Conservation (phyloP, 2,888 invertebrate genomes). For the Masnerella sp. region DNA sequence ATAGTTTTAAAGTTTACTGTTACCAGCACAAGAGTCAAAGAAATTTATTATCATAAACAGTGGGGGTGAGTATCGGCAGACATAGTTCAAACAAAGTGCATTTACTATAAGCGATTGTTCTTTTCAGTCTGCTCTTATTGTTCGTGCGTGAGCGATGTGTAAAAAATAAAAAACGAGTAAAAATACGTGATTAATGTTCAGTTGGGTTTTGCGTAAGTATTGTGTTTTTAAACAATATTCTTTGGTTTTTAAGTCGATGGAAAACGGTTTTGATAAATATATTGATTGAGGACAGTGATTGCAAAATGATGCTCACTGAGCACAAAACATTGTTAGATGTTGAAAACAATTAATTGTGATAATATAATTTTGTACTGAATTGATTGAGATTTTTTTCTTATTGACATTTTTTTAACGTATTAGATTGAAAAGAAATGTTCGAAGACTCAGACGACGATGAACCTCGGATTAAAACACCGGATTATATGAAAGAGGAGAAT, state of each 20-base stretch:
- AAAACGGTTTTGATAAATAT: too few relatives aligned
- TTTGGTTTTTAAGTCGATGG: too few relatives aligned
- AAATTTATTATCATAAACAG: neutral
- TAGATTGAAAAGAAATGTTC: neutral
- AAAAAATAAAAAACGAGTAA: neutral
- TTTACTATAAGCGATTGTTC: slow-evolving; percentile 1
- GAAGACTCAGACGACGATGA: slow-evolving; percentile 6
- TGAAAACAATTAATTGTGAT: too few relatives aligned
- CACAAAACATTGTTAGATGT: too few relatives aligned
- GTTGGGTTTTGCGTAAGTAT: too few relatives aligned
- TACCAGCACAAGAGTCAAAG: neutral
- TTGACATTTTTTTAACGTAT: neutral
- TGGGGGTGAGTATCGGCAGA: slow-evolving; percentile 13
- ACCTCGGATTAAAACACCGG: slow-evolving; percentile 8
- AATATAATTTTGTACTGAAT: neutral
- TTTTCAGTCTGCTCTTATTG: slow-evolving; percentile 5
- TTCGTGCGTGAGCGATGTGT: neutral
- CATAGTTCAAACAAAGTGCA: slow-evolving; percentile 12
- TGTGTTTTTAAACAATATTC: too few relatives aligned
- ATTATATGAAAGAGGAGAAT: neutral
- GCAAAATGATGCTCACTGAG: too few relatives aligned
- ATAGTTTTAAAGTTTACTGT: neutral
- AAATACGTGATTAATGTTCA: too few relatives aligned
- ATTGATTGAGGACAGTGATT: too few relatives aligned
- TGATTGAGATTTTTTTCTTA: neutral